Conservation (phyloP, 2,797 vertebrate species). For the Falco rusticolus region DNA sequence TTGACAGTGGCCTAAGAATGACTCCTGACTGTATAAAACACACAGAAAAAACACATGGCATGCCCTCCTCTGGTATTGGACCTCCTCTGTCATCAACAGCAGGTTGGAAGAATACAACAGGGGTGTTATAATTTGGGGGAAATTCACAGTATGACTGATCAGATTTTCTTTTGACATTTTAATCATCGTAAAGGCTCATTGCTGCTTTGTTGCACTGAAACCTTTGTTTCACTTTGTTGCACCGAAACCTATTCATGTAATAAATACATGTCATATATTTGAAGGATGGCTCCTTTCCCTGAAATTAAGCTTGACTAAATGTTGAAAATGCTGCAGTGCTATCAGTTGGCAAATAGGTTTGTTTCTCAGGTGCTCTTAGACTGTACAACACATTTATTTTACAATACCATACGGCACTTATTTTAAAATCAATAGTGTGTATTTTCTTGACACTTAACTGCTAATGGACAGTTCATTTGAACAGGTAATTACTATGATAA, state of each 20-base stretch:
- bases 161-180: conserved; percentile 48
- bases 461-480: neutral
- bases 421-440: neutral
- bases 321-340: neutral
- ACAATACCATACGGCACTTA: neutral
- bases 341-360: neutral
- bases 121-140: neutral
- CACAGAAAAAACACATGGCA: neutral
- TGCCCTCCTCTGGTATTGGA: neutral
- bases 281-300: conserved; percentile 22
- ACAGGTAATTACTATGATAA: neutral
- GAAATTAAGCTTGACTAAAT: conserved; percentile 33
- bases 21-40: neutral
- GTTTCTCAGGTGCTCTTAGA: neutral
- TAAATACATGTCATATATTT: conserved; percentile 36
- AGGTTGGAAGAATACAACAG: neutral
- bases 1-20: neutral
- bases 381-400: neutral
- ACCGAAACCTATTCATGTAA: neutral
- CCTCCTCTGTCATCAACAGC: neutral
- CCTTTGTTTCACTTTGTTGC: conserved; percentile 12
- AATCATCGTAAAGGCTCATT: conserved; percentile 35
- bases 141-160: conserved; percentile 23
- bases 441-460: neutral
- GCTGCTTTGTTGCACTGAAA: conserved; percentile 40